Base-by-base conservation (phyloP, 2,797 vertebrate species). In the Synaphobranchus kaupii region DNA sequence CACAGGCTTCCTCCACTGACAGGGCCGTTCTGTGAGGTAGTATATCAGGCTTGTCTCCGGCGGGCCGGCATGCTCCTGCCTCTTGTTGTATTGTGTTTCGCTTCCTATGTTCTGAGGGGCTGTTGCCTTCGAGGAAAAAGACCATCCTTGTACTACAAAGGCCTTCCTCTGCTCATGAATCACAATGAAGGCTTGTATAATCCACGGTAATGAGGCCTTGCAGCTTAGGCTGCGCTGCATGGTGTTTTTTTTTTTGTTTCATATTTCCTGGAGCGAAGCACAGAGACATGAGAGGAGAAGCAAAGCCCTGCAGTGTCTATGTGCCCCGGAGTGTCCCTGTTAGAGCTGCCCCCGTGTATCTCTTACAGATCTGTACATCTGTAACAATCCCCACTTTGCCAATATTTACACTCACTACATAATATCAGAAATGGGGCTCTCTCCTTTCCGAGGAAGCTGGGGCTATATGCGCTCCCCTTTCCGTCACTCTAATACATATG, bases 91-190 rank as follows among this genome's bases (percentile, higher is more conserved):
- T 60, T 83, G 80, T 66, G 86, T 56, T 84, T 48, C 50, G 48
- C 50, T 83, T 84, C 81, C 63, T 50, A 52, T 54, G 54, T 88
- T 78, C 71, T 31, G 47, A 78, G 86, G 73, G 86, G 48, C 25
- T 71, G 83, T 78, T 63, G 66, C 86, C 86, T 84, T 76, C 31
- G 44, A 80, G 83, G 87, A 87, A 81, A 78, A 84, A 87, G 68
- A 58, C 83, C 83, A 68, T 58, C 48, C 86, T 84, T 73, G 83
- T 84, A 66, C 83, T 87, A 82, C 58, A 66, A 66, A 82, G 84
- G 39, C 84, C 60, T 82, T 52, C 80, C 80, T 31, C n/a, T 48
- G 80, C 58, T 83, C 71, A 76, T 81, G 73, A 88, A 85, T 88
- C 84, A 52, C 82, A 83, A 83, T 83, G 52, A 54, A 83, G 82